Evolutionary conservation across 2,797 vertebrate species (phyloP), one percentile per base, ranked within the genome.

Genomic region (Salmo trutta): DNA sequence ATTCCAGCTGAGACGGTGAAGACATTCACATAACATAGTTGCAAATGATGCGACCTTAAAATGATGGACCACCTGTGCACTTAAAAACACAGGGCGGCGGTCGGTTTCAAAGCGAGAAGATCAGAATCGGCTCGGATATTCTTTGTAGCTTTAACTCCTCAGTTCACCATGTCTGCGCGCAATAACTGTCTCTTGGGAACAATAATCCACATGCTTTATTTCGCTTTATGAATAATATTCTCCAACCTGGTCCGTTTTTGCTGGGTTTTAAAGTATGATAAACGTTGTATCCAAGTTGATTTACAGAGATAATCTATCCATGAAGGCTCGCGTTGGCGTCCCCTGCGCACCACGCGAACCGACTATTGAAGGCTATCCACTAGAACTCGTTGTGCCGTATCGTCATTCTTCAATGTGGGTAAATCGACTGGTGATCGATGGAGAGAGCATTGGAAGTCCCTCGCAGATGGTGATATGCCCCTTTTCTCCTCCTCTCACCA

Each of bases 61-160:
- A 76, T 65, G 27, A 67, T 10, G 70, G 79, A 77, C 82, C 79
- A 84, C 85, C 81, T 83, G 81, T 71, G 85, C 84, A 83, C 87
- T 79, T 77, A 80, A 76, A 78, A 77, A 17, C n/a, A 24, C 8
- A 24, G 8, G 7, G 36, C 78, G 5, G 16, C 1, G 17, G 77
- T 76, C 77, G 78, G 65, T 74, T 69, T 76, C 52, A 56, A 73
- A 62, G 64, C 79, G 62, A 72, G 56, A 75, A 72, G 72, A 62
- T 62, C 59, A 62, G 59, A 76, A 72, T 56, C 72, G 27, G 52
- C 33, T 77, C 73, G 4, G 64, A 21, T 74, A 64, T 52, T 47
- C 31, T 54, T 70, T 21, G 83, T 84, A 78, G 74, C 80, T 73
- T 66, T 84, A 80, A 82, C 78, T 82, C 80, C 75, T 73, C 47